Conservation (phyloP, 2,113 vertebrate species). For the Anser brachyrhynchus region DNA sequence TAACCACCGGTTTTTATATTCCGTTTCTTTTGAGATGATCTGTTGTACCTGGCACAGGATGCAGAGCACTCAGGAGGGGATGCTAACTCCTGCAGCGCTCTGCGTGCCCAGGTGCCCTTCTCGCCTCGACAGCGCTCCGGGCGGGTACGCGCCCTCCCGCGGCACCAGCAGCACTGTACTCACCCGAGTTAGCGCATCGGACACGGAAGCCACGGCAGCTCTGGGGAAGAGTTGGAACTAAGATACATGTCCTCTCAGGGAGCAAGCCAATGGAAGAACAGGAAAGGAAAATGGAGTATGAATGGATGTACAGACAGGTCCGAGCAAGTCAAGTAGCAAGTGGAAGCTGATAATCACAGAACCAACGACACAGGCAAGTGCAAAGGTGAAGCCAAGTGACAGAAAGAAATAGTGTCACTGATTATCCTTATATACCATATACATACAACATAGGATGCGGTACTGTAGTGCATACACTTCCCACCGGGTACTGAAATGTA, state of each 20-base stretch:
- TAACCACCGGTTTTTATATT: not conserved
- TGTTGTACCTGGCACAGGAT: not conserved
- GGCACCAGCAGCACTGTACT: not conserved
- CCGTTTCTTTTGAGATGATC: not conserved
- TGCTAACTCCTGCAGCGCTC: not conserved
- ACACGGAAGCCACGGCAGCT: not conserved
- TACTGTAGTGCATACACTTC: accelerated
- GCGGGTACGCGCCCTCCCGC: not conserved
- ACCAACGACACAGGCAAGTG: not conserved
- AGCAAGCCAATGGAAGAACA: not conserved
- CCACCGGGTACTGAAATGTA: not conserved
- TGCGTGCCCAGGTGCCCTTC: not conserved
- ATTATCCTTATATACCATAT: not conserved
- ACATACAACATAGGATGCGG: not conserved
- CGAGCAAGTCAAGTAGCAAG: not conserved
- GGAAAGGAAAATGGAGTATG: not conserved
- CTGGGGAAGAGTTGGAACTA: not conserved
- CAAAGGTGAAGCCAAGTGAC: not conserved
- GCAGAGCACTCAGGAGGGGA: not conserved
- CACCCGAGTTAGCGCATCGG: not conserved
- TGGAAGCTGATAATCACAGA: not conserved
- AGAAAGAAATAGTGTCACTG: not conserved
- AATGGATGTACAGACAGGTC: not conserved
- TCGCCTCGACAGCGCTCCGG: not conserved
- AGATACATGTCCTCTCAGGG: not conserved